These are phyloP conservation scores for Leiothrix lutea DNA, from an alignment of 2,113 vertebrate genomes.

Conservation along the genomic window DNA sequence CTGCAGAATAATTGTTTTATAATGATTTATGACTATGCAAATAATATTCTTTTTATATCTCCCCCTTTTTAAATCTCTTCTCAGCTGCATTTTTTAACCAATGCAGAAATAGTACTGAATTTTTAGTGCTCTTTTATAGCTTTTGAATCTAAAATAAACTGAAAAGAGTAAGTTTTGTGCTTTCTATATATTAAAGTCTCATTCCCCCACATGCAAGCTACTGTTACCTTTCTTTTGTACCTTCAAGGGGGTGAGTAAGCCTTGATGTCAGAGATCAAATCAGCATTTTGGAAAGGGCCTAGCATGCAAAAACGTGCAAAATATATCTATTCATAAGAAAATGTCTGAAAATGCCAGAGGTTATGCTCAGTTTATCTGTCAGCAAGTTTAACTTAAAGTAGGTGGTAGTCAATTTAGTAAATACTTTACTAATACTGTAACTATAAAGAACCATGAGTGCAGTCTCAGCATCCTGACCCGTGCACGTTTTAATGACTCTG, in stretches of 20 bases:
- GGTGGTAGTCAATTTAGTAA: conserved; percentile 63
- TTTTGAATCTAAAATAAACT: conserved; percentile 11
- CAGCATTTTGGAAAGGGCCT: conserved; percentile 54
- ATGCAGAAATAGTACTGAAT: conserved; percentile 31
- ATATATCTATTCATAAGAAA: conserved; percentile 48
- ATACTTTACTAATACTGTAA: conserved; percentile 60
- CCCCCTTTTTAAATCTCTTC: conserved; percentile 47
- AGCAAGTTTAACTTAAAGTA: conserved; percentile 64
- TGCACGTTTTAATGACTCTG: not conserved
- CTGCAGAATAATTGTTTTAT: conserved; percentile 61
- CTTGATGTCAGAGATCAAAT: conserved; percentile 37
- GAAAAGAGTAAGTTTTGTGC: not conserved
- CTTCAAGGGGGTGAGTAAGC: not conserved
- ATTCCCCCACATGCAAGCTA: not conserved
- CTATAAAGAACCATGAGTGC: not conserved
- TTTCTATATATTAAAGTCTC: not conserved
- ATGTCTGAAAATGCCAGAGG: conserved; percentile 62
- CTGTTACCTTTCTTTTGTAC: conserved; percentile 23
- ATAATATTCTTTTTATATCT: conserved; percentile 63
- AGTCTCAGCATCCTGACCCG: not conserved
- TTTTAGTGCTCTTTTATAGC: conserved; percentile 28
- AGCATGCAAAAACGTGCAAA: conserved; percentile 51
- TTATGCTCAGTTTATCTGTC: conserved; percentile 63
- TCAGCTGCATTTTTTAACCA: conserved; percentile 42
- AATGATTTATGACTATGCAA: conserved; percentile 63